Conservation (phyloP, 2,113 vertebrate genomes). For the Clinocottus analis region DNA sequence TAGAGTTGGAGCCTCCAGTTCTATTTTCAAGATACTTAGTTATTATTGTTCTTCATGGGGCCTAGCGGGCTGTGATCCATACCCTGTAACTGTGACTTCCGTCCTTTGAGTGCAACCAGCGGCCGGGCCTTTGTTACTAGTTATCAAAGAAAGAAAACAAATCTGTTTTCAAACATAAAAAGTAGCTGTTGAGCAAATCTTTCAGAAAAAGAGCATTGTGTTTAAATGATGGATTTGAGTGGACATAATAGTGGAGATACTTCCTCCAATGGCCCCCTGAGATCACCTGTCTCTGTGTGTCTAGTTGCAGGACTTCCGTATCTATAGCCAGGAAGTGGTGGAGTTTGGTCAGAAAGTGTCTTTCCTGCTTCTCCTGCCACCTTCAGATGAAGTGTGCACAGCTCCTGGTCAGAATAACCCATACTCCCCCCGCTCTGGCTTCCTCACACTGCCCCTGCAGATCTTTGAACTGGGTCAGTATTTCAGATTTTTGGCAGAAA, state of each 20-base stretch:
- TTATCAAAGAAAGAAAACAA: neutral
- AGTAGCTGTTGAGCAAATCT: neutral
- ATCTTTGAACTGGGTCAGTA: conserved; percentile 91
- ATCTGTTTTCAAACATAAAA: too few relatives aligned
- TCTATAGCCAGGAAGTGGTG: conserved; percentile 92
- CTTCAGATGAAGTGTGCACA: conserved; percentile 90
- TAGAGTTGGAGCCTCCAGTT: conserved; percentile 20
- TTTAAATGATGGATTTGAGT: neutral
- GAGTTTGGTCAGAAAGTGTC: conserved; percentile 91
- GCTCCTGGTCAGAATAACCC: conserved; percentile 91
- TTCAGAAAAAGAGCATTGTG: neutral
- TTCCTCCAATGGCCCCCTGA: neutral
- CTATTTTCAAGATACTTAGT: conserved; percentile 13
- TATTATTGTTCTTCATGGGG: conserved; percentile 30
- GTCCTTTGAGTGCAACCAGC: neutral
- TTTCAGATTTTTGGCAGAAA: neutral
- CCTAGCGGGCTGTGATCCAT: neutral
- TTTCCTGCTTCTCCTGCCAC: conserved; percentile 90
- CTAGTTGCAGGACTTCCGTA: conserved; percentile 90
- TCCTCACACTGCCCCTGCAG: conserved; percentile 90
- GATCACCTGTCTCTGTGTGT: conserved; percentile 23
- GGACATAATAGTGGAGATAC: neutral
- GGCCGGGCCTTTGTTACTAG: neutral
- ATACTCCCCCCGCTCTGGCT: conserved; percentile 87
- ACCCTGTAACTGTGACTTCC: neutral